Evolutionary conservation across 1,140 invertebrate species (phyloP).

Genomic region (Himalopsyche phryganea): DNA sequence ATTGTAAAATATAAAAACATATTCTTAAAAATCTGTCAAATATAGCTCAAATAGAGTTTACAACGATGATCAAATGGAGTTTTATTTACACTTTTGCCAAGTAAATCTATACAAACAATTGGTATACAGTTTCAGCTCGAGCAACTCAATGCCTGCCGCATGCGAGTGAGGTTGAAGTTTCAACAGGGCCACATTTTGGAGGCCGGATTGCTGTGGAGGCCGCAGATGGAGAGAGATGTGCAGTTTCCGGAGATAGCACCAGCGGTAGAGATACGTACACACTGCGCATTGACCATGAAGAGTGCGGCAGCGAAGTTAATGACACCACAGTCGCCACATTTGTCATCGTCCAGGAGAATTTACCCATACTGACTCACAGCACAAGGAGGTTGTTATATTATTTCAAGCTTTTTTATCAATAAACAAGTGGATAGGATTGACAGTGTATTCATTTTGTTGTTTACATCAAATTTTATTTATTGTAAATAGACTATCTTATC

Average conservation of each 20-base stretch:
- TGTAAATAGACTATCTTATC: too few species aligned
- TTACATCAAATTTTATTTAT: too few species aligned
- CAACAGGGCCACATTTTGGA: conserved; percentile 72
- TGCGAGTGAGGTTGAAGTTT: conserved; percentile 74
- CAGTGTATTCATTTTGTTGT: too few species aligned
- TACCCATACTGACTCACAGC: conserved; percentile 76
- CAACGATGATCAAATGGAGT: too few species aligned
- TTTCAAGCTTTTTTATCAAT: neutral
- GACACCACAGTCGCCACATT: conserved; percentile 71
- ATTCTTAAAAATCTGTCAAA: too few species aligned
- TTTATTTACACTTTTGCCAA: too few species aligned
- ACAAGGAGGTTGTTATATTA: conserved; percentile 56
- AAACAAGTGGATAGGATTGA: too few species aligned
- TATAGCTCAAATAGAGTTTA: too few species aligned
- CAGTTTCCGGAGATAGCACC: conserved; percentile 59
- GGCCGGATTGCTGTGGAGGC: conserved; percentile 71
- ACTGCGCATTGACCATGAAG: conserved; percentile 67
- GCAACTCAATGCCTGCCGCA: conserved; percentile 72
- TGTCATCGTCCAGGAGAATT: conserved; percentile 76
- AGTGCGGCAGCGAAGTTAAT: conserved; percentile 72
- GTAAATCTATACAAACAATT: too few species aligned
- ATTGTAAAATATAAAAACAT: too few species aligned
- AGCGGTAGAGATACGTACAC: conserved; percentile 68
- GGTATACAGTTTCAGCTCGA: conserved; percentile 66
- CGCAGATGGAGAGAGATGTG: conserved; percentile 59